These are phyloP conservation scores for Clarias fuscus DNA, from an alignment of 2,797 vertebrate genomes.

Conservation along the genomic window DNA sequence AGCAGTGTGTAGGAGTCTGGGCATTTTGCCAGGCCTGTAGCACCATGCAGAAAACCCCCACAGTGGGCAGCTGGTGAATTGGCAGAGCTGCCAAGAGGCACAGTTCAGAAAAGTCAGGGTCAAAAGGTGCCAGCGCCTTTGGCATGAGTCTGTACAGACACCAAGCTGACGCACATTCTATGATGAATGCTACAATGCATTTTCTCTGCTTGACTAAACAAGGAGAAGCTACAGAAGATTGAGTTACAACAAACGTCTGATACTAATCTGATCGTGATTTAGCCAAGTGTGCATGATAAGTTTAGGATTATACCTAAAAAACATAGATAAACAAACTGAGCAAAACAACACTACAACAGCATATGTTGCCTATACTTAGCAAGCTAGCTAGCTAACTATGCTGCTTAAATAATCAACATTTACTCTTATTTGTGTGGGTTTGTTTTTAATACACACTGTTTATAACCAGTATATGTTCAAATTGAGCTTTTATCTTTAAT, in stretches of 20 bases:
- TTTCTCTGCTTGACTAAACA: background rate
- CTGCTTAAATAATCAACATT: background rate
- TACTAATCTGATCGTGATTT: background rate
- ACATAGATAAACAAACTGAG: background rate
- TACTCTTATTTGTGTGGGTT: background rate
- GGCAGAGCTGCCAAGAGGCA: slow-evolving; percentile 22
- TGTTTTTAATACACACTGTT: background rate
- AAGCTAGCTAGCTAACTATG: background rate
- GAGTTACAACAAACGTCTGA: background rate
- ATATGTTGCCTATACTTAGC: background rate
- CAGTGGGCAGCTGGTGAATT: slow-evolving; percentile 41
- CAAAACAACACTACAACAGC: background rate
- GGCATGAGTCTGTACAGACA: slow-evolving; percentile 1
- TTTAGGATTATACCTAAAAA: background rate
- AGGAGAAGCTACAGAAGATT: background rate
- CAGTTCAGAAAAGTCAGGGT: slow-evolving; percentile 27
- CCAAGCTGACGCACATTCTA: background rate
- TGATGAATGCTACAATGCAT: background rate
- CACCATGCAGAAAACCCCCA: slow-evolving; percentile 58
- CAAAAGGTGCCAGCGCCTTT: background rate
- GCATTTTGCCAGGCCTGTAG: slow-evolving; percentile 41
- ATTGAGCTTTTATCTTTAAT: background rate
- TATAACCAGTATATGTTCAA: background rate
- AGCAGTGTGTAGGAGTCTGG: slow-evolving; percentile 34
- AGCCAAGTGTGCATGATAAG: background rate